Percentiles rank a stretch among this genome's conserved stretches.
phyloP scores from a whole-genome alignment of 2,797 vertebrate genomes.

The Falco columbarius region DNA sequence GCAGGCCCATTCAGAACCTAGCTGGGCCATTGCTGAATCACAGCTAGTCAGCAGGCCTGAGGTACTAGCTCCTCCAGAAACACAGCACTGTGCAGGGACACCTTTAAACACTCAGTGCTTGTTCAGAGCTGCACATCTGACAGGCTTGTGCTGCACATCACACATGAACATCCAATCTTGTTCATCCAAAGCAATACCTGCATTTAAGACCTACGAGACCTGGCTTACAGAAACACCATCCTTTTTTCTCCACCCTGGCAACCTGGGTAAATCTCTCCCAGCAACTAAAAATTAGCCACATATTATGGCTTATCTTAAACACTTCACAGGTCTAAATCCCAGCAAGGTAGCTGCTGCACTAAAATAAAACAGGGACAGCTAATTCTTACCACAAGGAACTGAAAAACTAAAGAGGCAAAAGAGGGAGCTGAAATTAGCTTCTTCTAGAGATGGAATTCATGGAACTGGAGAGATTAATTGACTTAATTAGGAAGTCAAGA shows the following conservation, averaged over 20 bases:
- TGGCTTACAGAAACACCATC: neutral
- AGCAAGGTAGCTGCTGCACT: neutral
- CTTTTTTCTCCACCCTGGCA: neutral
- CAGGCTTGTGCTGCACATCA: neutral
- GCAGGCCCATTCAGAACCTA: neutral
- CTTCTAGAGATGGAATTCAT: slow-evolving; percentile 15
- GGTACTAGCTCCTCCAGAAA: neutral
- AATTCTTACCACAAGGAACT: neutral
- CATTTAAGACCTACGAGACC: neutral
- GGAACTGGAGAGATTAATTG: slow-evolving; percentile 24
- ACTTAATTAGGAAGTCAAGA: slow-evolving; percentile 52
- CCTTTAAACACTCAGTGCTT: accelerated
- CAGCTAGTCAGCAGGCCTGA: neutral
- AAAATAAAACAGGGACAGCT: neutral
- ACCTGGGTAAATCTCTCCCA: neutral
- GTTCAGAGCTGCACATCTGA: neutral
- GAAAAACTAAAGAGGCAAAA: neutral
- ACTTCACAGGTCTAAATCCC: neutral
- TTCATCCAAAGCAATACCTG: neutral
- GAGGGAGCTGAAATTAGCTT: slow-evolving; percentile 52
- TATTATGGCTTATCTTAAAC: neutral
- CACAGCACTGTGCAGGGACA: neutral
- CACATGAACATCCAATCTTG: neutral
- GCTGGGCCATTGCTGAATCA: neutral
- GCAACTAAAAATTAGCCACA: neutral